Percentiles rank a stretch among this genome's conserved stretches.
phyloP scores from a whole-genome alignment of 1,140 invertebrate species.

The Parasteatoda tepidariorum region DNA sequence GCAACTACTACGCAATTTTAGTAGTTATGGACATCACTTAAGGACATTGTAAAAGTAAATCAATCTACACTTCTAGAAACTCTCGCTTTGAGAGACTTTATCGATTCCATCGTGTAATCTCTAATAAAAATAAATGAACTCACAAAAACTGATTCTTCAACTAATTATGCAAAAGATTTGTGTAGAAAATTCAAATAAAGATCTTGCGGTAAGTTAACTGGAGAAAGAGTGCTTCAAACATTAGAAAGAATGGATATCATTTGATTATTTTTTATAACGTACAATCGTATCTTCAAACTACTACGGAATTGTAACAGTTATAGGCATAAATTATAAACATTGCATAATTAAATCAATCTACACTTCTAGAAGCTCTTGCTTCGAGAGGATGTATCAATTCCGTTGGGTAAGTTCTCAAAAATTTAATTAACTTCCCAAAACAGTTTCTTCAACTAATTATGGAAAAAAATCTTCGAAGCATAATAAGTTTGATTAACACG shows the following conservation, averaged over 20 bases:
- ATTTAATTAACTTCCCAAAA: constrained; percentile 73
- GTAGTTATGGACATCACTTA: constrained; percentile 78
- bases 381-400: too few relatives aligned
- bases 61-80: constrained; percentile 85
- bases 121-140: constrained; percentile 79
- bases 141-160: constrained; percentile 75
- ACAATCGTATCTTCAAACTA: too few relatives aligned
- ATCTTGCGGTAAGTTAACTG: too few relatives aligned
- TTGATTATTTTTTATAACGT: too few relatives aligned
- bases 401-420: too few relatives aligned
- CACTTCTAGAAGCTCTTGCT: too few relatives aligned
- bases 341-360: too few relatives aligned
- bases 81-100: constrained; percentile 81
- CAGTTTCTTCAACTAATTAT: constrained; percentile 80
- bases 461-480: constrained; percentile 88
- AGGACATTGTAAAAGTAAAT: constrained; percentile 81
- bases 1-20: too few relatives aligned
- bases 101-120: constrained; percentile 77
- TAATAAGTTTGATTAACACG: constrained; percentile 75
- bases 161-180: constrained; percentile 85
- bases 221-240: too few relatives aligned
- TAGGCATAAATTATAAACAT: too few relatives aligned
- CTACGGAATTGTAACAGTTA: too few relatives aligned
- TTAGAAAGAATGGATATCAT: too few relatives aligned
- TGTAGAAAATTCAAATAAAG: constrained; percentile 75